phyloP scores from a whole-genome alignment of 2,797 vertebrate genomes.

The Liasis olivaceus region DNA sequence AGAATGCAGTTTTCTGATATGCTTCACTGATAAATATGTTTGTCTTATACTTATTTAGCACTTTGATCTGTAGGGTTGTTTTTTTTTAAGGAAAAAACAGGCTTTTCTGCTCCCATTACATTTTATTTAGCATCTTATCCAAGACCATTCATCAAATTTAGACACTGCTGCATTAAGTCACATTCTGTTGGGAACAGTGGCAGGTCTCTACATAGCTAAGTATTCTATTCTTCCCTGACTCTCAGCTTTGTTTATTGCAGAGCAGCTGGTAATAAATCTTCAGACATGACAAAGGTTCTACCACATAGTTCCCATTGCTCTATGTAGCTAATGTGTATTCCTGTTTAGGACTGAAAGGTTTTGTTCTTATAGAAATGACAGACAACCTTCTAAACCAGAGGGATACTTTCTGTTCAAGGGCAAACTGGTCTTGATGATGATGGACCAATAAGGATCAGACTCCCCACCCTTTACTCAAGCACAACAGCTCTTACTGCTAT shows the following conservation, averaged over 20 bases:
- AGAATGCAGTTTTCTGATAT: constrained; percentile 46
- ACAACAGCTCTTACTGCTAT: neutral
- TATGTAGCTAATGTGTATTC: constrained; percentile 12
- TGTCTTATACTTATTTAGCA: constrained; percentile 33
- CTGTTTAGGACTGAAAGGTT: constrained; percentile 31
- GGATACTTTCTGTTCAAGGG: neutral
- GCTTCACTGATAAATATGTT: constrained; percentile 18
- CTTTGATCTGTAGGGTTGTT: neutral
- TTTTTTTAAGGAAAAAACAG: constrained; percentile 7
- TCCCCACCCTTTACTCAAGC: neutral
- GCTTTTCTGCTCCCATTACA: constrained; percentile 30
- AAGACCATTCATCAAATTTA: neutral
- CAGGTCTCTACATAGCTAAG: neutral
- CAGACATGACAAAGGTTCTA: neutral
- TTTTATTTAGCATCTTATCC: constrained; percentile 25
- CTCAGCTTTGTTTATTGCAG: neutral
- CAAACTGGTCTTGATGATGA: too few relatives aligned
- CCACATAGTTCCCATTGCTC: constrained; percentile 26
- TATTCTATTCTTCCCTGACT: constrained; percentile 2
- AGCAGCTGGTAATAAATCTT: constrained; percentile 14
- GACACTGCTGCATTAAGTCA: neutral
- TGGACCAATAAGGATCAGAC: neutral
- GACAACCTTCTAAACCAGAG: constrained; percentile 13
- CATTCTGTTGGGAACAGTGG: constrained; percentile 10
- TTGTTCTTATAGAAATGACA: constrained; percentile 2